Evolutionary conservation across 2,888 invertebrate species (phyloP), one percentile per base, ranked within the genome.

Genomic region (Blastobasis adustella): DNA sequence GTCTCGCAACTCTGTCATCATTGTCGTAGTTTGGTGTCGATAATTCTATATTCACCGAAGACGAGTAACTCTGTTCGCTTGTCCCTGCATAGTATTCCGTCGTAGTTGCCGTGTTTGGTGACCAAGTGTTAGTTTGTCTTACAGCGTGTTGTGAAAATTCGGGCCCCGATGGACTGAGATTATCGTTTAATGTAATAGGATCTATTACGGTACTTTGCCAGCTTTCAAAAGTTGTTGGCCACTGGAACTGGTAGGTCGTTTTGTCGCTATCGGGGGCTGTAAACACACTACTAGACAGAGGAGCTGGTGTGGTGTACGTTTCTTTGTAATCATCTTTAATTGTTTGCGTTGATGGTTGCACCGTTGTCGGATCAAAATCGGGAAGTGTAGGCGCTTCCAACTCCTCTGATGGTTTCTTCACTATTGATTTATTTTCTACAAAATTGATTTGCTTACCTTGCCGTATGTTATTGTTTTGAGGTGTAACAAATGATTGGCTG

Each of bases 171-270:
- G 88, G 79, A 54, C 83, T 86, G 6, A 93, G 67, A 0, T 91
- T 92, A 53, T 93, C 92, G 66, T 95, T 95, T 10, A 95, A 90
- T 37, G 91, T 91, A 39, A 92, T 88, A 0, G 95, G 95, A 72
- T 95, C 93, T 6, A 94, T 90, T 7, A 92, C 90, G 0, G 94
- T 92, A 47, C 92, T 92, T 51, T 91, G 91, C 93, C 92, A 93
- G 47, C 91, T 82, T 39, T 83, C 82, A 51, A 73, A 85, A 42
- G 77, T 80, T 44, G 73, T 86, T 1, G 84, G 74, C 84, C 87
- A 79, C 81, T 89, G 46, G 87, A 90, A 62, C 80, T 91, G 63
- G 70, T 73, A 77, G 3, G 79, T 92, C 2, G 87, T 74, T 53
- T 76, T 84, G 1, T 83, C 82, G 47, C 60, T 71, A 45, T 82